A percentile compares a stretch with the other conserved stretches of the same genome.
phyloP scores from a whole-genome alignment of 2,797 vertebrate species.

The Channallabes apus region DNA sequence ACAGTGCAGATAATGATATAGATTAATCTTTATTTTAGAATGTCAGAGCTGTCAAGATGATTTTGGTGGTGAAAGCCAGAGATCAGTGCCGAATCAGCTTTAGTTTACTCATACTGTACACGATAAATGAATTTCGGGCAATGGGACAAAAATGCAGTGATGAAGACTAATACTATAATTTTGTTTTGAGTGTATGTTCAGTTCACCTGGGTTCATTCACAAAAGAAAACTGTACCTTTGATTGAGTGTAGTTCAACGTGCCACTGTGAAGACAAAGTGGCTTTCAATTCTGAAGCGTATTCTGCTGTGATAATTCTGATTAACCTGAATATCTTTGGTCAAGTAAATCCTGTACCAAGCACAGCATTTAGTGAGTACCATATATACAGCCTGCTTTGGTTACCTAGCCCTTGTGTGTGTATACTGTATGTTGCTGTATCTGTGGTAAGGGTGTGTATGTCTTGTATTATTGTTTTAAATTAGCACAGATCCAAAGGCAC shows the following conservation, averaged over 20 bases:
- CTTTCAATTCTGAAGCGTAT: not conserved
- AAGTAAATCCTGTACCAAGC: constrained; percentile 6
- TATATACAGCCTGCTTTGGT: constrained; percentile 26
- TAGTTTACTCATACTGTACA: not conserved
- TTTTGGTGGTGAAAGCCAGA: not conserved
- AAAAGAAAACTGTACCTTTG: not conserved
- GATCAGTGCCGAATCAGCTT: not conserved
- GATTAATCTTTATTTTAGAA: constrained; percentile 4
- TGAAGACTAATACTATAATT: not conserved
- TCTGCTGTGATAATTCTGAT: not conserved
- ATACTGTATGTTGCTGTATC: not conserved
- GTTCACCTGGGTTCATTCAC: not conserved
- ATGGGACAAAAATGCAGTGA: not conserved
- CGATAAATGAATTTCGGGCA: not conserved
- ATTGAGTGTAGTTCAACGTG: not conserved
- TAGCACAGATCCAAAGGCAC: constrained; percentile 31
- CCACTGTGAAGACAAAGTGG: not conserved
- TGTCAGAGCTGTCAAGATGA: not conserved
- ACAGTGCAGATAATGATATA: constrained; percentile 6
- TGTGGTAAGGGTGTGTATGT: constrained; percentile 12
- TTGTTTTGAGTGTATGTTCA: not conserved
- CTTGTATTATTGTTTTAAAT: constrained; percentile 9
- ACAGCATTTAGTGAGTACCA: constrained; percentile 9
- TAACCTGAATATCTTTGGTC: not conserved
- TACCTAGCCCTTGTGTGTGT: constrained; percentile 4